Evolutionary conservation across 2,113 vertebrate genomes (phyloP).

Genomic region (Empidonax alnorum): DNA sequence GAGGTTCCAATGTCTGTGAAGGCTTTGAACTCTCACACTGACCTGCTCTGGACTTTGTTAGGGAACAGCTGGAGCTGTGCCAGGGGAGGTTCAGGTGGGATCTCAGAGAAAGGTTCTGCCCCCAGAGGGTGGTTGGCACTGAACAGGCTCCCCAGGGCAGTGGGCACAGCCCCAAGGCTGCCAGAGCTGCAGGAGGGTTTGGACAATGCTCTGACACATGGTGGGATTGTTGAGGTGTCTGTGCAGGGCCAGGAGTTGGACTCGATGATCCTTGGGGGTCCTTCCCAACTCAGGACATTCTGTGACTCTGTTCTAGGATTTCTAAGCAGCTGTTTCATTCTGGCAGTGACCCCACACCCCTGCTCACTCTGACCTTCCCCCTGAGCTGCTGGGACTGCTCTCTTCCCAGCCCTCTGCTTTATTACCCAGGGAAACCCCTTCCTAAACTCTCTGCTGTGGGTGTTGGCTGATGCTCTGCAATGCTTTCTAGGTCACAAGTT

Average conservation of each 20-base stretch:
- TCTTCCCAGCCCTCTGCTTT: background rate
- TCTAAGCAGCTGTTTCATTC: background rate
- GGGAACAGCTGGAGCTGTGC: background rate
- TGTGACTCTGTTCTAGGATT: background rate
- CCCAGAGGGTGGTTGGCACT: background rate
- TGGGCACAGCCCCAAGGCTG: accelerated
- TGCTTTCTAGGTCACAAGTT: slow-evolving; percentile 42
- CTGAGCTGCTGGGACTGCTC: background rate
- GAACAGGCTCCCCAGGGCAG: background rate
- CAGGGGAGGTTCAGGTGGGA: background rate
- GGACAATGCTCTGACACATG: accelerated
- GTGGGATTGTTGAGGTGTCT: background rate
- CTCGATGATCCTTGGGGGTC: accelerated
- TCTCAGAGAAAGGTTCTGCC: background rate
- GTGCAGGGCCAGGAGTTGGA: background rate
- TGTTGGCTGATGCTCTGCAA: background rate
- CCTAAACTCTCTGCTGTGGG: background rate
- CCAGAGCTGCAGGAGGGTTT: background rate
- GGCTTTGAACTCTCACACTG: background rate
- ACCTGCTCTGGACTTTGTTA: background rate
- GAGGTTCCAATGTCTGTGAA: background rate
- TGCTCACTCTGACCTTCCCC: background rate
- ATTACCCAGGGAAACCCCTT: background rate
- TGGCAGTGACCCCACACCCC: background rate
- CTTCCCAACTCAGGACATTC: background rate